These are phyloP conservation scores for Axea sp. DNA, from an alignment of 2,888 invertebrate species.

Conservation along the genomic window DNA sequence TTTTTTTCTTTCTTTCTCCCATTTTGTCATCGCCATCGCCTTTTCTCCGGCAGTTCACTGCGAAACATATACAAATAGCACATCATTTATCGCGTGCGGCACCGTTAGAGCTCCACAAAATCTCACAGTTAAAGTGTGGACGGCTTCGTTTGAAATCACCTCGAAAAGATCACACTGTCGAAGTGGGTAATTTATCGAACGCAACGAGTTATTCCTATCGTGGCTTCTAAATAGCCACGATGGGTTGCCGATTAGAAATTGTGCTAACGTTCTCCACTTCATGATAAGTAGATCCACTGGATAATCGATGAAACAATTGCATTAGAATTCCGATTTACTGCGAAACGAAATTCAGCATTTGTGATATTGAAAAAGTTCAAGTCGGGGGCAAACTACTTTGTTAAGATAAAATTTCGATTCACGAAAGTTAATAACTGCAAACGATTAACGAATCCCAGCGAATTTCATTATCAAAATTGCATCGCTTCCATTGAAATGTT, in stretches of 20 bases:
- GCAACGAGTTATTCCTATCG: conserved; percentile 47
- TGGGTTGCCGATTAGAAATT: conserved; percentile 52
- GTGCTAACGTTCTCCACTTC: conserved; percentile 34
- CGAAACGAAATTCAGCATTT: conserved; percentile 8
- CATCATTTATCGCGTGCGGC: conserved; percentile 35
- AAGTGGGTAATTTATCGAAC: conserved; percentile 53
- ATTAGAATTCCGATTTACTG: conserved; percentile 19
- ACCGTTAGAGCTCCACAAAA: no score
- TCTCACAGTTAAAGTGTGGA: no score
- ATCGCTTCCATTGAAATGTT: no score
- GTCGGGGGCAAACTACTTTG: conserved; percentile 18
- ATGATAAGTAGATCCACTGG: conserved; percentile 25
- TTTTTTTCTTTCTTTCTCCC: neutral
- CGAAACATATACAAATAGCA: conserved; percentile 49
- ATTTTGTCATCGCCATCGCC: conserved; percentile 16
- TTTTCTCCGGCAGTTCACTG: conserved; percentile 8
- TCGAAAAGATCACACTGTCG: conserved; percentile 42
- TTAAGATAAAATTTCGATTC: conserved; percentile 18
- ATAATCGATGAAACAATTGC: conserved; percentile 48
- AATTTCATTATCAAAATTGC: no score
- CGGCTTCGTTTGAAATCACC: neutral
- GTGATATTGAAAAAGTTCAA: conserved; percentile 30
- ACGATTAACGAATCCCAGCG: no score
- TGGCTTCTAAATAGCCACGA: conserved; percentile 39
- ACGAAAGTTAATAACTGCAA: conserved; percentile 9